A percentile compares a stretch with the other conserved stretches of the same genome.
phyloP scores from a whole-genome alignment of 2,888 invertebrate species.

The Hermodice carunculata region DNA sequence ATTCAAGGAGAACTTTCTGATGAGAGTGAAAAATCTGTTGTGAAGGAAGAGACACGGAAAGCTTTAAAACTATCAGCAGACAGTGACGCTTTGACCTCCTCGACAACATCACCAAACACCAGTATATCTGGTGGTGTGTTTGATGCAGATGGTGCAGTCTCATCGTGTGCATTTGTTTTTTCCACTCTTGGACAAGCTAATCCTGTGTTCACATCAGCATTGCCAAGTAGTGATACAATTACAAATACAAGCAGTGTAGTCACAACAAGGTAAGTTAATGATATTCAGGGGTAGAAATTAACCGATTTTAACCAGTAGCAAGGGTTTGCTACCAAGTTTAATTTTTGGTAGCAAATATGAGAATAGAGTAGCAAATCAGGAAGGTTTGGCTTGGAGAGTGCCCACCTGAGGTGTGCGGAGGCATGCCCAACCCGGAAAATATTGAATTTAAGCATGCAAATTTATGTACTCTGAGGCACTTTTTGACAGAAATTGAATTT shows the following conservation, averaged over 20 bases:
- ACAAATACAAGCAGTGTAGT: slow-evolving; percentile 3
- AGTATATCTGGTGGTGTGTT: too few relatives aligned
- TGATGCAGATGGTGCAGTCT: slow-evolving; percentile 12
- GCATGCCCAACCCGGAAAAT: too few relatives aligned
- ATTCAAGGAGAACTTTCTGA: slow-evolving; percentile 3
- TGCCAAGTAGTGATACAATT: background rate
- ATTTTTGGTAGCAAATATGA: too few relatives aligned
- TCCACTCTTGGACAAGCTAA: slow-evolving; percentile 16
- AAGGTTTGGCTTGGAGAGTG: too few relatives aligned
- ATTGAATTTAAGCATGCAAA: too few relatives aligned
- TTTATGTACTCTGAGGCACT: too few relatives aligned
- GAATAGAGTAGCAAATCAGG: too few relatives aligned
- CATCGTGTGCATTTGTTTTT: slow-evolving; percentile 10
- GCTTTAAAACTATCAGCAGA: background rate
- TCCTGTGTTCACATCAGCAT: background rate
- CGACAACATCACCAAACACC: background rate
- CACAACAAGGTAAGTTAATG: background rate
- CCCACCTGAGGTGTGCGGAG: too few relatives aligned
- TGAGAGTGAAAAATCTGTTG: too few relatives aligned
- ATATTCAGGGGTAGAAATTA: background rate
- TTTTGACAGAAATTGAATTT: too few relatives aligned
- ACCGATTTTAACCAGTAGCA: too few relatives aligned
- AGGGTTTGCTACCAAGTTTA: too few relatives aligned
- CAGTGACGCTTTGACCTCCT: background rate
- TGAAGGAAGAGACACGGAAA: background rate